Percentiles rank a stretch among this genome's conserved stretches.
Conservation (phyloP, 2,113 vertebrate genomes). For the Tachysurus fulvidraco region DNA sequence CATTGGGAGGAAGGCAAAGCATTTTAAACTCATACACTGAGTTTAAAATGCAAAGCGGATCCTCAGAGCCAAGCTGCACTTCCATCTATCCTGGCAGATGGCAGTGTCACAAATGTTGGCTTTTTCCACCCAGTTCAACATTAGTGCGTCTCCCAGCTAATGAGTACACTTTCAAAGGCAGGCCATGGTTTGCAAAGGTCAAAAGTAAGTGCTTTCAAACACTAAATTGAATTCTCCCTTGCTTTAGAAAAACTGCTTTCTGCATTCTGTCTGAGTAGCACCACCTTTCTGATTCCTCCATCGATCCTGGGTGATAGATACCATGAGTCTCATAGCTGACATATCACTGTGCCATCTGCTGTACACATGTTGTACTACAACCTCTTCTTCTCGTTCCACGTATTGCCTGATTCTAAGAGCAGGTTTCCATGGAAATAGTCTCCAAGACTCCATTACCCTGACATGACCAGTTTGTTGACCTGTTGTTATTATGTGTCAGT, state of each 20-base stretch:
- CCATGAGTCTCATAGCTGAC: neutral
- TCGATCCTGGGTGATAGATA: neutral
- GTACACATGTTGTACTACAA: slow-evolving; percentile 27
- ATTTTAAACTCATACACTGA: neutral
- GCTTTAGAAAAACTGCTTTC: neutral
- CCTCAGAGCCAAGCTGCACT: neutral
- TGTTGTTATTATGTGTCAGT: neutral
- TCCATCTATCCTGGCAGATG: slow-evolving; percentile 17
- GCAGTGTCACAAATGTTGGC: slow-evolving; percentile 30
- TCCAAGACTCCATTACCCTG: slow-evolving; percentile 6
- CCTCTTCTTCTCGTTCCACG: neutral
- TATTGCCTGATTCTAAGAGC: neutral
- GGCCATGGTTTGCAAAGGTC: neutral
- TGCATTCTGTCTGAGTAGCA: neutral
- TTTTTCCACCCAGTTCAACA: slow-evolving; percentile 24
- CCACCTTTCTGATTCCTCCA: neutral
- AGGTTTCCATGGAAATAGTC: slow-evolving; percentile 36
- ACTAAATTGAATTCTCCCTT: neutral
- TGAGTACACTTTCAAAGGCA: neutral
- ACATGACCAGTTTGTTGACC: slow-evolving; percentile 21
- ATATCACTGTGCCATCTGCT: slow-evolving; percentile 50
- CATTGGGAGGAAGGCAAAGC: neutral
- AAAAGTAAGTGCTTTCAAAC: neutral
- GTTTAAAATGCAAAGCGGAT: slow-evolving; percentile 6
- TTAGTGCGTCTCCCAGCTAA: neutral